Evolutionary conservation across 2,888 invertebrate species (phyloP).

Genomic region (Chromoteleia sp.): DNA sequence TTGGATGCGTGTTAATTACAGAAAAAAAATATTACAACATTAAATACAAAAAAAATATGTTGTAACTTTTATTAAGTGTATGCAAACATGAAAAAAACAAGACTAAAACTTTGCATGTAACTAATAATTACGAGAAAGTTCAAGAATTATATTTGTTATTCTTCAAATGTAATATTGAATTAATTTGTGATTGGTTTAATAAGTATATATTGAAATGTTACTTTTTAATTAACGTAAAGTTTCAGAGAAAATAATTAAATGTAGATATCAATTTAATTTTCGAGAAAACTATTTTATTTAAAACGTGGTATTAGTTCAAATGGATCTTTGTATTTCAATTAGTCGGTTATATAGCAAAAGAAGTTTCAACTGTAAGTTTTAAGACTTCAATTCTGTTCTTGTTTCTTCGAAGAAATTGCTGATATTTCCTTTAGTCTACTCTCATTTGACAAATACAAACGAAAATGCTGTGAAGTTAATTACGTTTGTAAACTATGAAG

Average conservation of each 20-base stretch:
- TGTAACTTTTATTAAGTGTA: too few relatives aligned
- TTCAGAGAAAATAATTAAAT: constrained; percentile 16
- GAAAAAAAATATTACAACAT: too few relatives aligned
- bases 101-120: too few relatives aligned
- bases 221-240: not conserved
- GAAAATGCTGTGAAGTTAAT: constrained; percentile 77
- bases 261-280: not conserved
- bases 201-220: not conserved
- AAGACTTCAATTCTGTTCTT: constrained; percentile 19
- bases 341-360: constrained; percentile 28
- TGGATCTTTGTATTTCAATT: constrained; percentile 27
- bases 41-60: too few relatives aligned
- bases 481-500: constrained; percentile 78
- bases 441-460: constrained; percentile 52
- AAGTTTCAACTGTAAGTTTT: constrained; percentile 41
- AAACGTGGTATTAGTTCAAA: constrained; percentile 7
- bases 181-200: too few relatives aligned
- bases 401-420: constrained; percentile 32
- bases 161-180: too few relatives aligned
- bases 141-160: too few relatives aligned
- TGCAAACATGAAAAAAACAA: too few relatives aligned
- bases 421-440: constrained; percentile 33
- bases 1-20: too few relatives aligned
- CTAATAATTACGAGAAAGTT: too few relatives aligned
- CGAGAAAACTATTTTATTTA: constrained; percentile 1